Percentiles rank a stretch among this genome's conserved stretches.
These are phyloP conservation scores for Lucilia sericata DNA, from an alignment of 1,140 invertebrate species.

Conservation along the genomic window DNA sequence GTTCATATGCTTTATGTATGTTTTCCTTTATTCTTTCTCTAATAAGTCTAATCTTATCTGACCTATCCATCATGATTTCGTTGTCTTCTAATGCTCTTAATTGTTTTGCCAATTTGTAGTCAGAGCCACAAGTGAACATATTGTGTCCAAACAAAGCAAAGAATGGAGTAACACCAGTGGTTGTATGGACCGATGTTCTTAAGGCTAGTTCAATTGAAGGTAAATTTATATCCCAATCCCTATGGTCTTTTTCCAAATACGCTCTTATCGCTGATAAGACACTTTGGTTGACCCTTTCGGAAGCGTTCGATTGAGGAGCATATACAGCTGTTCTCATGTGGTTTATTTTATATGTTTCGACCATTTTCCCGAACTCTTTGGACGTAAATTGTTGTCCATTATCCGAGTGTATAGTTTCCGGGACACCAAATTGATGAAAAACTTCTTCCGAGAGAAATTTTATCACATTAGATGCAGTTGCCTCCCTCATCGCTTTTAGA, in stretches of 20 bases:
- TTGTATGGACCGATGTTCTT: neutral
- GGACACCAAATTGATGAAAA: constrained; percentile 15
- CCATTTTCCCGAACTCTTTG: constrained; percentile 28
- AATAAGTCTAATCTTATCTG: neutral
- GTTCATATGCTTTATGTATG: constrained; percentile 7
- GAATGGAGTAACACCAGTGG: neutral
- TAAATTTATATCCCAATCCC: neutral
- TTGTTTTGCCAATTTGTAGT: neutral
- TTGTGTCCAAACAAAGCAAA: constrained; percentile 7
- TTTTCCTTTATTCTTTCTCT: constrained; percentile 19
- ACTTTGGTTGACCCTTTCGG: constrained; percentile 39
- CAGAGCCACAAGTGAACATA: neutral
- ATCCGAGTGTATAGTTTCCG: neutral
- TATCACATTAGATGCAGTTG: neutral
- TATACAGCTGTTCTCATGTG: constrained; percentile 25
- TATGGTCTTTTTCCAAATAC: constrained; percentile 10
- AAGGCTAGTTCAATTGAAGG: neutral
- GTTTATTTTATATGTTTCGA: neutral
- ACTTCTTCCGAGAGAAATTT: neutral
- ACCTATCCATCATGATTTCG: neutral
- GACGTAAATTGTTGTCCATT: neutral
- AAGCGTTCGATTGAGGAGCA: constrained; percentile 33
- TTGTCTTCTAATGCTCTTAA: neutral
- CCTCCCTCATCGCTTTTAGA: neutral
- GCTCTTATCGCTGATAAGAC: constrained; percentile 15